A percentile compares a stretch with the other conserved stretches of the same genome.
These are phyloP conservation scores for Poecilia wingei DNA, from an alignment of 2,797 vertebrate genomes.

Conservation along the genomic window DNA sequence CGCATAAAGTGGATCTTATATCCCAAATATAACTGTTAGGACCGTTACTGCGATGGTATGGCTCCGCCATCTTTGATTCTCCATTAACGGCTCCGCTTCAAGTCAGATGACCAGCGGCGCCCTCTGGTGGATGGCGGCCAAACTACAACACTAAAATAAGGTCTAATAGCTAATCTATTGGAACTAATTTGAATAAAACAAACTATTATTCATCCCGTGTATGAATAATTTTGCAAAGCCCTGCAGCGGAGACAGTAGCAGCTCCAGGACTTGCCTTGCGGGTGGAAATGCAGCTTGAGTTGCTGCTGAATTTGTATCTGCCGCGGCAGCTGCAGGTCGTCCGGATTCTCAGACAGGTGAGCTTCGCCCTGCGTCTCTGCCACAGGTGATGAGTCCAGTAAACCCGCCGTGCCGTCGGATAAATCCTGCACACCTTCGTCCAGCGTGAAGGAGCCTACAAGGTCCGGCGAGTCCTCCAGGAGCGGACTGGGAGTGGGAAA, in stretches of 20 bases:
- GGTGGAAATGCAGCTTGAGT: conserved; percentile 79
- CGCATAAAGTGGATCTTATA: too few relatives aligned
- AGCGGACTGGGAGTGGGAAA: conserved; percentile 53
- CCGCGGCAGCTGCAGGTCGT: conserved; percentile 60
- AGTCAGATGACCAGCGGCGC: too few relatives aligned
- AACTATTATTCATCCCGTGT: too few relatives aligned
- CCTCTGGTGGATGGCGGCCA: too few relatives aligned
- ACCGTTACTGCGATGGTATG: too few relatives aligned
- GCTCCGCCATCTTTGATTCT: too few relatives aligned
- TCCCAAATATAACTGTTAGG: too few relatives aligned
- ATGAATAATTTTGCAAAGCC: too few relatives aligned
- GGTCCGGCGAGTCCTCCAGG: conserved; percentile 35
- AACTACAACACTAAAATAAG: too few relatives aligned
- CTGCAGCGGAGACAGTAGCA: not conserved
- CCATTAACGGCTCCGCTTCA: too few relatives aligned
- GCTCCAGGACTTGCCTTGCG: conserved; percentile 55
- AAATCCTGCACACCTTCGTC: conserved; percentile 44
- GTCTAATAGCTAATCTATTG: too few relatives aligned
- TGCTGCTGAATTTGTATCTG: conserved; percentile 81
- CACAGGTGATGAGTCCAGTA: conserved; percentile 27
- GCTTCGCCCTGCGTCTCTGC: conserved; percentile 33
- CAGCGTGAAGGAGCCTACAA: conserved; percentile 38
- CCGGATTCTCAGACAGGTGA: conserved; percentile 41
- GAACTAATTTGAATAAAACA: too few relatives aligned
- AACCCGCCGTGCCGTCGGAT: conserved; percentile 16